Base-by-base conservation (phyloP, 2,888 invertebrate species). In the Calameuta idolon region DNA sequence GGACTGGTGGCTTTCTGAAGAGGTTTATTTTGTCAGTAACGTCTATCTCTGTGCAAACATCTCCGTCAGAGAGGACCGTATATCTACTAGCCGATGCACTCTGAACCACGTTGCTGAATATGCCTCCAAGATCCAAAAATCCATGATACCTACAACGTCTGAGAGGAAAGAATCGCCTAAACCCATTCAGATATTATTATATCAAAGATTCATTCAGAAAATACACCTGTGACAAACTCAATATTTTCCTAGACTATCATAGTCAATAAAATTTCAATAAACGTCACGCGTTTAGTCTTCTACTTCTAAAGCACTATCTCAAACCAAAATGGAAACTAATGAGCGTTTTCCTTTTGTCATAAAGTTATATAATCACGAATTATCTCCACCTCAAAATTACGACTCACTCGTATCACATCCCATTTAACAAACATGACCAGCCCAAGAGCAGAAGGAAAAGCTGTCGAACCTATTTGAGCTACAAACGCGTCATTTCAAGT, bases 1-100 rank as follows among this genome's bases (percentile, higher is more conserved):
- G 84, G 84, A 80, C 84, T 84, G 86, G 84, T 83, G 82, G 79
- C 85, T 85, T 84, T 88, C 87, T 89, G 79, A 89, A 91, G 90
- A 90, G 89, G 86, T 90, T 90, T 90, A 91, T 91, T 90, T 90
- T 90, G 89, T 87, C 87, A 86, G 83, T 77, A 77, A 76, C 79
- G 73, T 82, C 82, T 87, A 86, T 89, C 85, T 81, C 82, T 86
- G 79, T 81, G 84, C 87, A 89, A 89, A 89, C 87, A 89, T 83
- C 84, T 55, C 23, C 86, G 86, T 84, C 86, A 83, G 86, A 88
- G 89, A 88, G 55, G 55, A 55, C 23, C 55, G 23, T 23, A 55
- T 55, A 55, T 55, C 55, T 9, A 55, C 55, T 55, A 55, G 55
- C 55, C 9, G 5, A 55, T 55, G 55, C 55, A 55, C 23, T 23